Base-by-base conservation (phyloP, 1,140 invertebrate species). In the Drosophila takahashii region DNA sequence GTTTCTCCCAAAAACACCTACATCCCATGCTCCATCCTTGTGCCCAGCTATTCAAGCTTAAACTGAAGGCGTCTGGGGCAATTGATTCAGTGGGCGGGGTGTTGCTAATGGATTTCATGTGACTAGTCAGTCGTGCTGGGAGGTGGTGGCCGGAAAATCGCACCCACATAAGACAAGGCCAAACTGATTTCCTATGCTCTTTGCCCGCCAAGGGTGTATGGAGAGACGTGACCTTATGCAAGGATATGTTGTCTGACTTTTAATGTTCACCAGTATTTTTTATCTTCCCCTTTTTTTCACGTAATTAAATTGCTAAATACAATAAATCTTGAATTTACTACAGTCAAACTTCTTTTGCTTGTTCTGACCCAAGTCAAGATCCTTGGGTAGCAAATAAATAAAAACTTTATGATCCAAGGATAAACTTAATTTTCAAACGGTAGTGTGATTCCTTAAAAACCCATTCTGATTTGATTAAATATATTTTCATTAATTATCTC, bases 81-180 rank as follows among this genome's bases (percentile, higher is more conserved):
- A 54, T 70, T 76, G 62, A 58, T 47, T 65, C 26, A 1, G 70
- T n/a, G 27, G 58, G 50, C 32, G 52, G 62, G 42, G 50, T 57
- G 50, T 16, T 47, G 72, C 70, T 74, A 74, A 74, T 74, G 71
- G 71, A 74, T 74, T 74, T 50, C 70, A 74, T 74, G 70, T 64
- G 71, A 54, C 71, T 74, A 74, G 71, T 74, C 50, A 56, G 44
- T 62, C 70, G 48, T 74, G 70, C 29, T 36, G 11, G 15, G 41
- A 51, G 39, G 13, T 36, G 34, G 47, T 39, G 52, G 47, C 48
- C 36, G 53, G 56, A 27, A 32, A 50, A 37, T 47, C 15, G 18
- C 47, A 37, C 34, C 50, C 66, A 45, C 71, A 39, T 48, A 56
- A 64, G 70, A 50, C 71, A 56, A 51, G 58, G 58, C 29, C 57